These are phyloP conservation scores for Tetramorium parvispinum DNA, from an alignment of 1,140 invertebrate genomes.

Conservation along the genomic window DNA sequence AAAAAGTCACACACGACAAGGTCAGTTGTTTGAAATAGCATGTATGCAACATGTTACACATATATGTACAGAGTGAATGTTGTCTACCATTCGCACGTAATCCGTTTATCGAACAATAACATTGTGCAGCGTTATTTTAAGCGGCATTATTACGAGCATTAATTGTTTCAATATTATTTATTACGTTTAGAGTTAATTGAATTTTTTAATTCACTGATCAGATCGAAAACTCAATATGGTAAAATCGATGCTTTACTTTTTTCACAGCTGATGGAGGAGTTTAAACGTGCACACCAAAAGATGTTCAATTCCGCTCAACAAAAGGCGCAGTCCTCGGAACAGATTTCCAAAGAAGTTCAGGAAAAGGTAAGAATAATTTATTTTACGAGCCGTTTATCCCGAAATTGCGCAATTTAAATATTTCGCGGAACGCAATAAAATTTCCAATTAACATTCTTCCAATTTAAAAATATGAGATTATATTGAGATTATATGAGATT, in stretches of 20 bases:
- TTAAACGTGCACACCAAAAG: slow-evolving; percentile 93
- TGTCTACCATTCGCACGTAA: background rate
- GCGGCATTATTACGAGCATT: background rate
- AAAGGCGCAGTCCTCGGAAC: slow-evolving; percentile 74
- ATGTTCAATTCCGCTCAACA: slow-evolving; percentile 90
- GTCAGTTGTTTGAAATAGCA: slow-evolving; percentile 68
- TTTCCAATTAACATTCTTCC: background rate
- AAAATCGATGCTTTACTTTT: slow-evolving; percentile 12
- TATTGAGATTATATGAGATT: too few relatives aligned
- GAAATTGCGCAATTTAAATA: background rate
- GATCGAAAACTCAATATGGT: background rate
- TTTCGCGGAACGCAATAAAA: background rate
- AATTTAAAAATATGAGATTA: too few relatives aligned
- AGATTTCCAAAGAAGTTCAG: slow-evolving; percentile 31
- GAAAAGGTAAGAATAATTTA: slow-evolving; percentile 76
- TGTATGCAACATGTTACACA: background rate
- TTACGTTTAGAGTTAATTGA: background rate
- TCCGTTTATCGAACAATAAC: background rate
- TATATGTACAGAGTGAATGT: background rate
- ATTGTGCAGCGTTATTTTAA: background rate
- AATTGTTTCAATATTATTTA: background rate
- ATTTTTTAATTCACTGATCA: background rate
- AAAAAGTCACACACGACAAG: slow-evolving; percentile 84
- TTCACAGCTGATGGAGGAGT: slow-evolving; percentile 93
- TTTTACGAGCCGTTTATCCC: background rate